phyloP scores from a whole-genome alignment of 1,140 invertebrate species.

The Drosophila simulans region DNA sequence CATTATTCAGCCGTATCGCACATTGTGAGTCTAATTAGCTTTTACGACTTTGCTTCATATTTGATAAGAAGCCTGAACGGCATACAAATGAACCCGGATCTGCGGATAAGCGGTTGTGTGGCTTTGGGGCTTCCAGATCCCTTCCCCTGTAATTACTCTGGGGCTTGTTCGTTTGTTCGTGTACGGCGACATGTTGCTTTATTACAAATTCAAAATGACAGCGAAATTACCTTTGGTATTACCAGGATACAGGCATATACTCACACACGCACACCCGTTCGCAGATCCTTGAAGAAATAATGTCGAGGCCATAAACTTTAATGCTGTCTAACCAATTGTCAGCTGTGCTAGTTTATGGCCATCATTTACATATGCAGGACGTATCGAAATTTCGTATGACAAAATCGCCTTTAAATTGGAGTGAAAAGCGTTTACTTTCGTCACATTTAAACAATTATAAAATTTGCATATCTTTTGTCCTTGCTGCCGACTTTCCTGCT shows the following conservation, averaged over 20 bases:
- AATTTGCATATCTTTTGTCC: conserved; percentile 51
- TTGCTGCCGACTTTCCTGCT: conserved; percentile 18
- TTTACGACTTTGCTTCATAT: conserved; percentile 83
- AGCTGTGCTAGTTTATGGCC: conserved; percentile 55
- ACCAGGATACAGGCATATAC: conserved; percentile 2
- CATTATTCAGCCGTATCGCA: conserved; percentile 71
- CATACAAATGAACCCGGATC: conserved; percentile 71
- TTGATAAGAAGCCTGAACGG: conserved; percentile 78
- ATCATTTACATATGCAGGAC: background rate
- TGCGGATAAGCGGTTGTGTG: conserved; percentile 12
- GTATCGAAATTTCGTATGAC: conserved; percentile 38
- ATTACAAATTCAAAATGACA: conserved; percentile 83
- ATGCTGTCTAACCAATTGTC: conserved; percentile 67
- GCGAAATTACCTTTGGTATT: conserved; percentile 62
- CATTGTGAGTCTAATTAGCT: conserved; percentile 80
- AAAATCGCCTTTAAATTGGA: conserved; percentile 26
- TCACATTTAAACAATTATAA: conserved; percentile 67
- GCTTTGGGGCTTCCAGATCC: conserved; percentile 26
- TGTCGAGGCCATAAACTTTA: conserved; percentile 59
- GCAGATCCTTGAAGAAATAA: conserved; percentile 63
- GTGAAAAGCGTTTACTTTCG: conserved; percentile 32
- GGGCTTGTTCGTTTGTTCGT: conserved; percentile 30
- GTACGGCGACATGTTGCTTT: conserved; percentile 73
- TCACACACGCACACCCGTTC: background rate
- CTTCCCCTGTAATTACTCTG: conserved; percentile 64